Evolutionary conservation across 2,888 invertebrate genomes (phyloP).

Genomic region (Andricus curvator): DNA sequence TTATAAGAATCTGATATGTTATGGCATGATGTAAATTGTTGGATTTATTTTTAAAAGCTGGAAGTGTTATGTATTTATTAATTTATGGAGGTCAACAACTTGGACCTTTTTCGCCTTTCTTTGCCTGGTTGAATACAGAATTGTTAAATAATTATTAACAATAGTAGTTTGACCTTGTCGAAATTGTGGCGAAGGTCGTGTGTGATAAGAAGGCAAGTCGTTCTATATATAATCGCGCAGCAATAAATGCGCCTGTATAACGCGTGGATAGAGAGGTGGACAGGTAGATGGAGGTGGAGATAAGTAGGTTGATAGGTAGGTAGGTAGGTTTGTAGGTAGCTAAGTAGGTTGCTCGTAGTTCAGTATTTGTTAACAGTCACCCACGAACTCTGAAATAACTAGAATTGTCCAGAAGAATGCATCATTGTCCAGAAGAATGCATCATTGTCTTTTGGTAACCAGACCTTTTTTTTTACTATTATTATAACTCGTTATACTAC

Average conservation of each 20-base stretch:
- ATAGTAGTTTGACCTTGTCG: conserved; percentile 70
- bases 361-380: conserved; percentile 30
- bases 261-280: conserved; percentile 53
- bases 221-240: conserved; percentile 62
- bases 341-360: conserved; percentile 41
- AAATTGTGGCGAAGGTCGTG: conserved; percentile 71
- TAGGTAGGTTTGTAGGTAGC: conserved; percentile 59
- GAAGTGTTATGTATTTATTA: not conserved
- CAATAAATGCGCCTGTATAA: conserved; percentile 60
- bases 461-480: not conserved
- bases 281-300: conserved; percentile 58
- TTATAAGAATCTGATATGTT: not conserved
- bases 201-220: conserved; percentile 58
- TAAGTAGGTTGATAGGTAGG: conserved; percentile 62
- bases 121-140: conserved; percentile 48
- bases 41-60: not conserved
- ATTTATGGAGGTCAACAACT: not conserved
- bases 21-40: not conserved
- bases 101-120: conserved; percentile 44
- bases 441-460: too few relatives aligned
- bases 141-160: conserved; percentile 55
- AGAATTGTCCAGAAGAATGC: not conserved
- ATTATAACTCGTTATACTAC: too few relatives aligned
- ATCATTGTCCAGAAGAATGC: too few relatives aligned
- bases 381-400: not conserved